Conservation (phyloP, 2,113 vertebrate genomes). For the Eolophus roseicapilla region DNA sequence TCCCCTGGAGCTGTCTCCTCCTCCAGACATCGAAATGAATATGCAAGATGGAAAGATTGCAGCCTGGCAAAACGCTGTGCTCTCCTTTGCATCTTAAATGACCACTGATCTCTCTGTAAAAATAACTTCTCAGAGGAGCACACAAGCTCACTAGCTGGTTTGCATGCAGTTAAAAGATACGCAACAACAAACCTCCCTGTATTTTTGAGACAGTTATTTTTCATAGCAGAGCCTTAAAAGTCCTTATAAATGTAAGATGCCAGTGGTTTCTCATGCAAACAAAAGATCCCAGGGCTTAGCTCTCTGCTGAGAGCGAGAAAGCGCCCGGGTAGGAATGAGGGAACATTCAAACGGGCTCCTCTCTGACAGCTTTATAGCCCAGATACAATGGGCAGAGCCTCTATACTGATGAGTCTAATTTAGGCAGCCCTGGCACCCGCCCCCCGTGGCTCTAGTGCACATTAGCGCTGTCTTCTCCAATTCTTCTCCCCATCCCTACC, state of each 20-base stretch:
- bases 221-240: slow-evolving; percentile 31
- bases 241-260: slow-evolving; percentile 53
- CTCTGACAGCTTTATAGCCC: slow-evolving; percentile 76
- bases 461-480: not conserved
- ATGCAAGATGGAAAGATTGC: slow-evolving; percentile 35
- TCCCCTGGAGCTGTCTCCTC: not conserved
- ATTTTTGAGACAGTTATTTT: slow-evolving; percentile 38
- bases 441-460: not conserved
- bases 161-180: not conserved
- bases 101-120: not conserved
- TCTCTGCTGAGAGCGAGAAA: slow-evolving; percentile 52
- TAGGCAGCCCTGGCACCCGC: slow-evolving; percentile 25
- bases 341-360: slow-evolving; percentile 48
- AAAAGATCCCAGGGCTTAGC: slow-evolving; percentile 55
- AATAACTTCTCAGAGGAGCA: not conserved
- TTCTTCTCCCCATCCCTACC: slow-evolving; percentile 1
- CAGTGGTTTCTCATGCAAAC: slow-evolving; percentile 68
- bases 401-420: slow-evolving; percentile 49
- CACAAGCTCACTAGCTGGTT: not conserved
- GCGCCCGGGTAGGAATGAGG: slow-evolving; percentile 15
- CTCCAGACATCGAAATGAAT: not conserved
- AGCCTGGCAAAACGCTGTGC: not conserved
- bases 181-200: not conserved
- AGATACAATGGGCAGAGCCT: slow-evolving; percentile 70
- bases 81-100: slow-evolving; percentile 9